phyloP scores from a whole-genome alignment of 2,888 invertebrate genomes.

The Cephalotes varians region DNA sequence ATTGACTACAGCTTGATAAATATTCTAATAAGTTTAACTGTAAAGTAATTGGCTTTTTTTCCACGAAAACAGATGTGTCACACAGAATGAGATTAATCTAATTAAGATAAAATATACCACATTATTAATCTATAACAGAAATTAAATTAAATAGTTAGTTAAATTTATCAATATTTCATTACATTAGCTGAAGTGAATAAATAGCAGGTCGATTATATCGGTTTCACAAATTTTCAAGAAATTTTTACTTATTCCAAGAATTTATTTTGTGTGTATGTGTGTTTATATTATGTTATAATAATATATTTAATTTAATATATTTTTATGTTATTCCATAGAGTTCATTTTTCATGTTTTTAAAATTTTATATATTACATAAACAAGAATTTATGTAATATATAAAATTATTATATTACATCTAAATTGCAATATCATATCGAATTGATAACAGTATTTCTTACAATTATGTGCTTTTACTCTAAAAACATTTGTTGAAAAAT shows the following conservation, averaged over 20 bases:
- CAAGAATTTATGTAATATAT: background rate
- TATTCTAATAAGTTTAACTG: background rate
- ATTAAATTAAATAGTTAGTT: too few relatives aligned
- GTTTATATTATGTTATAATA: background rate
- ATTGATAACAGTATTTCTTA: background rate
- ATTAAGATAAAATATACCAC: background rate
- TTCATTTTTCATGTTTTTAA: background rate
- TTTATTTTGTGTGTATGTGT: too few relatives aligned
- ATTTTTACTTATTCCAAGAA: background rate
- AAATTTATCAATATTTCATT: slow-evolving; percentile 20
- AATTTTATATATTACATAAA: too few relatives aligned
- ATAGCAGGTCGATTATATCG: background rate
- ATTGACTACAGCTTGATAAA: background rate
- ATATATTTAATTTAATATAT: background rate
- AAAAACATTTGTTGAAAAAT: background rate
- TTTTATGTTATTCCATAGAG: background rate
- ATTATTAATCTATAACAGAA: slow-evolving; percentile 8
- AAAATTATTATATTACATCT: background rate
- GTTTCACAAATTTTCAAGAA: slow-evolving; percentile 13
- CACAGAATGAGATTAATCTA: background rate
- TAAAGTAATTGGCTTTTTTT: background rate
- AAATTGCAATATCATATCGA: background rate
- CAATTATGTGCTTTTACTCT: background rate
- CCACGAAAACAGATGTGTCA: background rate
- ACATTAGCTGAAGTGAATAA: background rate